Percentiles rank a stretch among this genome's conserved stretches.
Evolutionary conservation across 2,888 invertebrate genomes (phyloP).

Genomic region (Odontocerum albicorne): DNA sequence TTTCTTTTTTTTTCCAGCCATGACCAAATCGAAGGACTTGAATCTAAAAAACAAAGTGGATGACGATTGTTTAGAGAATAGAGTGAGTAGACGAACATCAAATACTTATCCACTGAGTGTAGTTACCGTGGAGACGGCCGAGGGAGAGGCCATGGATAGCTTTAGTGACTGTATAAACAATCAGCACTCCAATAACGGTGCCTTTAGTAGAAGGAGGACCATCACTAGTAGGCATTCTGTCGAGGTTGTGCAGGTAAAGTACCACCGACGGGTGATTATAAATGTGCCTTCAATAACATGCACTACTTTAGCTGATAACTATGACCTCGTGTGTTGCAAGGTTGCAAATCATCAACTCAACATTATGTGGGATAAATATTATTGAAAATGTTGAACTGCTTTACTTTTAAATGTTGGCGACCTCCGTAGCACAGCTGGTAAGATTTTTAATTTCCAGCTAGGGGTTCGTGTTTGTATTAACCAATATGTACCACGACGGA

Average conservation of each 20-base stretch:
- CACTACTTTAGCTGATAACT: neutral
- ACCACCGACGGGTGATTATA: no score
- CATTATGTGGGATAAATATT: no score
- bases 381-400: no score
- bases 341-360: no score
- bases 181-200: slow-evolving; percentile 50
- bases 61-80: slow-evolving; percentile 43
- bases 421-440: no score
- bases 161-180: slow-evolving; percentile 64
- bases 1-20: slow-evolving; percentile 47
- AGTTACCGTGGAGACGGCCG: slow-evolving; percentile 47
- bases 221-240: slow-evolving; percentile 29
- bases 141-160: slow-evolving; percentile 45
- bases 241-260: slow-evolving; percentile 29
- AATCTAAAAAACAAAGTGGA: slow-evolving; percentile 63
- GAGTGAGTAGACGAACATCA: slow-evolving; percentile 5
- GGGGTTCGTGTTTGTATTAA: no score
- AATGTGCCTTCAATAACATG: no score
- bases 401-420: no score
- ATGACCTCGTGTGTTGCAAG: neutral
- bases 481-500: no score
- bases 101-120: slow-evolving; percentile 45
- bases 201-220: slow-evolving; percentile 50
- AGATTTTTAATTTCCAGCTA: no score
- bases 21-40: slow-evolving; percentile 60